Evolutionary conservation across 2,113 vertebrate species (phyloP), one percentile per base, ranked within the genome.

Genomic region (Scophthalmus maximus): DNA sequence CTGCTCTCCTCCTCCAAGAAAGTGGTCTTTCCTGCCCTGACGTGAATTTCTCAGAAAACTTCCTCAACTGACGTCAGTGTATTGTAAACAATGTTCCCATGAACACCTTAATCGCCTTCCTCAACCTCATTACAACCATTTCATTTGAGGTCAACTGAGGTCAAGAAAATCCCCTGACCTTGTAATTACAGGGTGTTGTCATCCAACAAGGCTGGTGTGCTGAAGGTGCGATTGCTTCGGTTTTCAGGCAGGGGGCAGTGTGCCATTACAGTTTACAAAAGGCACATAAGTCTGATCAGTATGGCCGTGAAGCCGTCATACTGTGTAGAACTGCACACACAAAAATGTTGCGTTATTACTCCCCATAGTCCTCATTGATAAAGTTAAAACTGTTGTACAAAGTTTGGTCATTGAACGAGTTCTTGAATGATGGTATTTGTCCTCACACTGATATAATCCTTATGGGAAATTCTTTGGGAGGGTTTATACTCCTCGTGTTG

Each of bases 381-480:
- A 57, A 11, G 10, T 50, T 38, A 32, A 57, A 11, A 30, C 26
- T 64, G 57, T 26, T 70, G 34, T 18, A 68, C 36, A 63, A 3
- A 17, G n/a, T 78, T 47, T 57, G 34, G 5, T 50, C 34, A 47
- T 55, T 66, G 62, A 79, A 62, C 30, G 46, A 22, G 5, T 50
- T 29, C 42, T 55, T 66, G 62, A 79, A 62, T 29, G 46, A 22
- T 70, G 61, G 17, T 30, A 0, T 77, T 78, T 40, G 49, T 76
- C 52, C 29, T 91, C 84, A 92, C 52, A 92, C 88, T 42, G 87
- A 87, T 82, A 91, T 88, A 49, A 90, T 77, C 80, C 79, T 78
- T 77, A 92, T 84, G 58, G 83, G 79, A 40, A 63, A 66, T 26
- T 91, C 87, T 75, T 83, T 85, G 51, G 52, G 51, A 11, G 71